Percentiles rank a stretch among this genome's conserved stretches.
These are phyloP conservation scores for Drosophila bifasciata DNA, from an alignment of 1,140 invertebrate species.

Conservation along the genomic window DNA sequence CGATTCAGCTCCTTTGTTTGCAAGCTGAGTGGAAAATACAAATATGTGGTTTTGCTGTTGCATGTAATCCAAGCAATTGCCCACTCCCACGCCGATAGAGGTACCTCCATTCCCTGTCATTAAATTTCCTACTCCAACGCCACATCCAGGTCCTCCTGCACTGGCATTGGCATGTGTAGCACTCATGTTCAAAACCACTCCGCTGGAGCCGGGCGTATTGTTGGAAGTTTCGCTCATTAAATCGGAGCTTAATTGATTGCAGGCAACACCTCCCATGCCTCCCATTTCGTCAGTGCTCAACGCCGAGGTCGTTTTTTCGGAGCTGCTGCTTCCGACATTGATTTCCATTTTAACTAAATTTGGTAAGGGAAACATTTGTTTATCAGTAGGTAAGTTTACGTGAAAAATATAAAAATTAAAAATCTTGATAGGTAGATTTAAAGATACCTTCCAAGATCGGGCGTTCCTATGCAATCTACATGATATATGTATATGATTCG, in stretches of 20 bases:
- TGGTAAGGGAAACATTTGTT: not conserved
- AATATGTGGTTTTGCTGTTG: conserved; percentile 99
- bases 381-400: not conserved
- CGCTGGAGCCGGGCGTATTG: conserved; percentile 22
- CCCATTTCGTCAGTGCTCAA: conserved; percentile 50
- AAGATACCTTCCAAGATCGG: too few species aligned
- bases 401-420: not conserved
- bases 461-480: too few species aligned
- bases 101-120: conserved; percentile 84
- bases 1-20: conserved; percentile 97
- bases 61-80: conserved; percentile 86
- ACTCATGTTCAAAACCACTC: conserved; percentile 24
- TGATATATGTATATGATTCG: too few species aligned
- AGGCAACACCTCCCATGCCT: conserved; percentile 17
- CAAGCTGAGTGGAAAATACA: conserved; percentile 97
- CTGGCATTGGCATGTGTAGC: conserved; percentile 2
- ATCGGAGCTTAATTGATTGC: conserved; percentile 49
- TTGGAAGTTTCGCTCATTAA: conserved; percentile 37
- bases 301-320: conserved; percentile 38
- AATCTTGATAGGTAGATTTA: not conserved
- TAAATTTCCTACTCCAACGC: conserved; percentile 45
- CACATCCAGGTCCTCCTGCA: conserved; percentile 1
- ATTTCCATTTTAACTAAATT: conserved; percentile 62
- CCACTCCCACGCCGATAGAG: conserved; percentile 45
- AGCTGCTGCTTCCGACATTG: conserved; percentile 18